Conservation (phyloP, 2,888 invertebrate species). For the Cheiracanthium punctorium region DNA sequence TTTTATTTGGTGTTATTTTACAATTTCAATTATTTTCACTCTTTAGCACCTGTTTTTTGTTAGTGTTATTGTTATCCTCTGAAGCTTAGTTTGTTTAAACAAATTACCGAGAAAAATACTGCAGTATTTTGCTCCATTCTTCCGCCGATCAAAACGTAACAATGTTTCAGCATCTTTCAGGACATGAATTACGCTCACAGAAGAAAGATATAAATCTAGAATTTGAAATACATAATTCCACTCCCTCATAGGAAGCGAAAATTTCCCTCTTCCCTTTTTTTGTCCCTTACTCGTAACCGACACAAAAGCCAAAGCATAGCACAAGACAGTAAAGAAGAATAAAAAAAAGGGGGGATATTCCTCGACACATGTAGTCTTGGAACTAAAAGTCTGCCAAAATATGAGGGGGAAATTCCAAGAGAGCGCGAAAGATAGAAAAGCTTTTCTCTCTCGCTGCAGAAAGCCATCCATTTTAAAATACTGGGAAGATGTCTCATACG, state of each 20-base stretch:
- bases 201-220: background rate
- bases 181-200: background rate
- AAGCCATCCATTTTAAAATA: conserved; percentile 67
- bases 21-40: no score
- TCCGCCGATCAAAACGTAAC: no score
- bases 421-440: background rate
- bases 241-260: background rate
- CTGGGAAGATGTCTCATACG: conserved; percentile 50
- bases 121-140: no score
- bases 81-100: no score
- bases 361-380: conserved; percentile 4
- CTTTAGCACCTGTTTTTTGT: no score
- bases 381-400: conserved; percentile 10
- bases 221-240: background rate
- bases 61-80: no score
- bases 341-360: background rate
- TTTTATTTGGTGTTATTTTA: no score
- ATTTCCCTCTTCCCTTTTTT: background rate
- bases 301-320: conserved; percentile 9
- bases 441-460: conserved; percentile 39
- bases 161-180: no score
- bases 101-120: no score
- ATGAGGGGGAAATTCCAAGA: background rate
- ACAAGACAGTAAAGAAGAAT: background rate
- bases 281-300: background rate